These are phyloP conservation scores for Xylota sylvarum DNA, from an alignment of 2,888 invertebrate species.

Conservation along the genomic window DNA sequence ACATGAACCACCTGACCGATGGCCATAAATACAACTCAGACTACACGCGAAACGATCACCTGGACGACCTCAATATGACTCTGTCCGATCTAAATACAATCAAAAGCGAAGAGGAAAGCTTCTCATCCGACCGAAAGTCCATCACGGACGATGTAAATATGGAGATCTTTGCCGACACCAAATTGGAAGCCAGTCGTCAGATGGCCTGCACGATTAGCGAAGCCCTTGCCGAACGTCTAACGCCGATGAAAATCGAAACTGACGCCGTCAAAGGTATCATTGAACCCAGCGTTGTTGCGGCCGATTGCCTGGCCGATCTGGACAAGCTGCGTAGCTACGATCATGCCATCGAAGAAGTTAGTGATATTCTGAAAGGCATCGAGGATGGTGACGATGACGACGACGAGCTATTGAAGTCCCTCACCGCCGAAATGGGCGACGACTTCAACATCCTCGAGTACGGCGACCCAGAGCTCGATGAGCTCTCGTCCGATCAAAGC, in stretches of 20 bases:
- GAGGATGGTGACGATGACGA: conserved; percentile 95
- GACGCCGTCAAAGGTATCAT: conserved; percentile 65
- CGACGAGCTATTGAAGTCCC: conserved; percentile 91
- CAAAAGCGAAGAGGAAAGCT: conserved; percentile 74
- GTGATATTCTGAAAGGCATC: conserved; percentile 92
- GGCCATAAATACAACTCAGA: conserved; percentile 72
- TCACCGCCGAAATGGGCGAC: conserved; percentile 94
- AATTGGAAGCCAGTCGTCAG: conserved; percentile 71
- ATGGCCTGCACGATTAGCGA: conserved; percentile 74
- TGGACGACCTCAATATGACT: conserved; percentile 74
- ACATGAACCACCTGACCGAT: conserved; percentile 65
- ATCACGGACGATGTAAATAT: conserved; percentile 75
- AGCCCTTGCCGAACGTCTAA: conserved; percentile 68
- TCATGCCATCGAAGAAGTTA: conserved; percentile 85
- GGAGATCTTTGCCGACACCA: conserved; percentile 75
- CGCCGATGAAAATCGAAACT: conserved; percentile 72
- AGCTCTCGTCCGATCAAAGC: conserved; percentile 92
- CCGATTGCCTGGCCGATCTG: conserved; percentile 85
- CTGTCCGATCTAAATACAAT: conserved; percentile 71
- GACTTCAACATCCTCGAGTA: conserved; percentile 98
- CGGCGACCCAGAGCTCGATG: conserved; percentile 96
- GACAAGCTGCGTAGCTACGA: conserved; percentile 72
- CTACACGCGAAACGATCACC: conserved; percentile 71
- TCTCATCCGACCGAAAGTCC: conserved; percentile 71
- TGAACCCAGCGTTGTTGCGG: conserved; percentile 86